These are phyloP conservation scores for Mormyrops attenuatus DNA, from an alignment of 2,797 vertebrate genomes.

Conservation along the genomic window DNA sequence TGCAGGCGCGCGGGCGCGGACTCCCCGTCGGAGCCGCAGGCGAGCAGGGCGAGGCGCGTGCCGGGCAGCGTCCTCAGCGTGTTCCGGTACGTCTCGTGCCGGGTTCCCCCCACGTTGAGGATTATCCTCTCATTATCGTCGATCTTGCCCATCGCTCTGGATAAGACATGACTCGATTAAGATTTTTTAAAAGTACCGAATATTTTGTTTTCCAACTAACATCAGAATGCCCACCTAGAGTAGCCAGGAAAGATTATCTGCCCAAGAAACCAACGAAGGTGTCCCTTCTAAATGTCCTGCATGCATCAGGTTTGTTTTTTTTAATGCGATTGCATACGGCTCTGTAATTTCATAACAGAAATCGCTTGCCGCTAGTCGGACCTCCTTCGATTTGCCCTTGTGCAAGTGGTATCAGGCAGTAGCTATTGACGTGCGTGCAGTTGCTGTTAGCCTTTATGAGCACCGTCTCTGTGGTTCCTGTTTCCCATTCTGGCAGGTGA, in stretches of 20 bases:
- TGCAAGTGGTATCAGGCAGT: constrained; percentile 2
- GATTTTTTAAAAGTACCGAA: neutral
- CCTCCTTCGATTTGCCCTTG: constrained; percentile 6
- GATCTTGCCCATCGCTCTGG: constrained; percentile 82
- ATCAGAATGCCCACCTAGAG: neutral
- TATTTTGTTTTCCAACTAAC: constrained; percentile 1
- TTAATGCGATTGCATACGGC: neutral
- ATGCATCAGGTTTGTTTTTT: neutral
- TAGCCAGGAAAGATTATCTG: neutral
- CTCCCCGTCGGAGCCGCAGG: constrained; percentile 78
- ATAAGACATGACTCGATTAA: constrained; percentile 73
- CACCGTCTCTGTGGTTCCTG: neutral
- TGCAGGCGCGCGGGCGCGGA: constrained; percentile 70
- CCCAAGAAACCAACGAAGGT: neutral
- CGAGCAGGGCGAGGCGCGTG: constrained; percentile 79
- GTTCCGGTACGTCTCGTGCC: constrained; percentile 85
- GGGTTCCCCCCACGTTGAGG: constrained; percentile 85
- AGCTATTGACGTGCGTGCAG: constrained; percentile 14
- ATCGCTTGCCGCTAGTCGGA: neutral
- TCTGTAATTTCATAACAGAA: neutral
- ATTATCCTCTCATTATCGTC: constrained; percentile 85
- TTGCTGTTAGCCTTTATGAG: constrained; percentile 10
- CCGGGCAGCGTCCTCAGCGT: constrained; percentile 81
- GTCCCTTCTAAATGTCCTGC: neutral
- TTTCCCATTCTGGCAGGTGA: constrained; percentile 27